Evolutionary conservation across 2,113 vertebrate genomes (phyloP).

Genomic region (Raja brachyura): DNA sequence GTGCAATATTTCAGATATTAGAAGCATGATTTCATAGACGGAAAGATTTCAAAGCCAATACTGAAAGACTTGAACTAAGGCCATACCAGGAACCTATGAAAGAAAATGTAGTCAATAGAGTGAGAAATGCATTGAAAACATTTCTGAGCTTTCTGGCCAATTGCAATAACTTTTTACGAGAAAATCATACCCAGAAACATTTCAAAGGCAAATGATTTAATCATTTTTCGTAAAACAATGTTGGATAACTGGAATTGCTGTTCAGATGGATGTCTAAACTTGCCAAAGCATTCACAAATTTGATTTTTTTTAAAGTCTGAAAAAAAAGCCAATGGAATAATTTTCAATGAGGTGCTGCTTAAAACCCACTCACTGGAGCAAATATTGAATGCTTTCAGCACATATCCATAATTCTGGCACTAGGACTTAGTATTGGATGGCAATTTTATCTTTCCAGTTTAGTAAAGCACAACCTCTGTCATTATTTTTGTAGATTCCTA

Average conservation of each 20-base stretch:
- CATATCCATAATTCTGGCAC: not conserved
- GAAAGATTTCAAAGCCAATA: not conserved
- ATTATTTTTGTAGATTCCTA: not conserved
- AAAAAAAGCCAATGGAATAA: not conserved
- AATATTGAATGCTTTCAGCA: not conserved
- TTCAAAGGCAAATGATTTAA: not conserved
- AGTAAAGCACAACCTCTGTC: not conserved
- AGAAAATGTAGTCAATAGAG: not conserved
- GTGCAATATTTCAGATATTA: not conserved
- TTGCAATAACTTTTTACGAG: not conserved
- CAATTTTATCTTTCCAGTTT: not conserved
- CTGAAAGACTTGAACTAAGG: not conserved
- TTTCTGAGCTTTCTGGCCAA: not conserved
- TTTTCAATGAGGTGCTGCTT: not conserved
- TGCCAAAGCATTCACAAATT: not conserved
- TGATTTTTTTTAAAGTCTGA: not conserved
- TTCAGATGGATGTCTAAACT: not conserved
- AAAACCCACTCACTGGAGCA: not conserved
- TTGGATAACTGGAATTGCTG: not conserved
- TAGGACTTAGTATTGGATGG: not conserved
- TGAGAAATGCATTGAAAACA: not conserved
- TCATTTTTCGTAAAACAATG: not conserved
- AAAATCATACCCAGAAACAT: not conserved
- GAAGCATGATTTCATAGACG: not conserved
- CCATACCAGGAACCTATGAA: not conserved